These are phyloP conservation scores for Alca torda DNA, from an alignment of 2,797 vertebrate genomes.

Conservation along the genomic window DNA sequence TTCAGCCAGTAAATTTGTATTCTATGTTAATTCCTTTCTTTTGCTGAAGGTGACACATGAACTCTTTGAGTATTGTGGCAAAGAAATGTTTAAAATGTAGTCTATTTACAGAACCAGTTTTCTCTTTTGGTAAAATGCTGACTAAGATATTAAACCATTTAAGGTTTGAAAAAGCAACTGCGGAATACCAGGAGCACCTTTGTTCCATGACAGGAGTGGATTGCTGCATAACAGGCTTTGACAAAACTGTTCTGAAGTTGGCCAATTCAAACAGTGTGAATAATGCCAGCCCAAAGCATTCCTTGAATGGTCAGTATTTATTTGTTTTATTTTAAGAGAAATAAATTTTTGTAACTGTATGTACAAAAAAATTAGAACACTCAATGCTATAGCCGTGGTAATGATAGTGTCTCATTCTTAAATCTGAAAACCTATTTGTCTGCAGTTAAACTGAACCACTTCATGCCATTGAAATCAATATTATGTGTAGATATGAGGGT, in stretches of 20 bases:
- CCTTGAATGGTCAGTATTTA: conserved; percentile 82
- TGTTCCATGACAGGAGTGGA: conserved; percentile 92
- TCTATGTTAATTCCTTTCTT: not conserved
- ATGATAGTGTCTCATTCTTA: not conserved
- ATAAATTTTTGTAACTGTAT: not conserved
- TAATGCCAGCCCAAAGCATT: conserved; percentile 91
- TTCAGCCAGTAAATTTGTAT: not conserved
- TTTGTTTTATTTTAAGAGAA: not conserved
- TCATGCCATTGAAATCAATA: not conserved
- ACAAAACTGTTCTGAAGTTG: conserved; percentile 85
- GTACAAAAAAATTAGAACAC: not conserved
- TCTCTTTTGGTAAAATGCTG: not conserved
- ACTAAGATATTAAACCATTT: conserved; percentile 19
- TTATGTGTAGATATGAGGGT: not conserved
- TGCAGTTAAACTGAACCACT: not conserved
- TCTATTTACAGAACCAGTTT: not conserved
- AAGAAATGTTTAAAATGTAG: not conserved
- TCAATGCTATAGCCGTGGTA: rapidly evolving
- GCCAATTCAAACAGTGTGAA: conserved; percentile 80
- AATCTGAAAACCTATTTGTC: not conserved
- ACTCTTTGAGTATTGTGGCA: not conserved
- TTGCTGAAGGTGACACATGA: not conserved
- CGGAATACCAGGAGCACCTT: conserved; percentile 95
- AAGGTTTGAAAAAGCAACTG: conserved; percentile 95
- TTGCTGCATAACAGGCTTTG: conserved; percentile 88